Conservation (phyloP, 2,888 invertebrate species). For the Anagyrus pseudococci region DNA sequence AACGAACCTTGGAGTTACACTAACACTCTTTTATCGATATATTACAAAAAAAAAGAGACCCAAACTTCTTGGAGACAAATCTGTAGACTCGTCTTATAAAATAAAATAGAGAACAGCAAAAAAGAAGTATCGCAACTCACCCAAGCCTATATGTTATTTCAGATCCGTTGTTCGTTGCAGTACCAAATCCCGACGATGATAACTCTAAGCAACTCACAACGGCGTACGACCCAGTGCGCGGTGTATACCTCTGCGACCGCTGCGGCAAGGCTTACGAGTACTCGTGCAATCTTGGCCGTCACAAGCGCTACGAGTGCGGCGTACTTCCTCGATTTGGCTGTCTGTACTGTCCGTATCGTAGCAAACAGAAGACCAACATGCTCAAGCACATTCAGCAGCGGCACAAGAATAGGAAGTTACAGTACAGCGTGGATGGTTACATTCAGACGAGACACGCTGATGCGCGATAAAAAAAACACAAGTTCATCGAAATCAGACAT, state of each 20-base stretch:
- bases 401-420: slow-evolving; percentile 41
- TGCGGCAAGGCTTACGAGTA: slow-evolving; percentile 9
- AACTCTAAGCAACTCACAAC: slow-evolving; percentile 1
- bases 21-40: no score
- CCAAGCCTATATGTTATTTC: no score
- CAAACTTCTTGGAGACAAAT: no score
- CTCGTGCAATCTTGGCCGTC: background rate
- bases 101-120: no score
- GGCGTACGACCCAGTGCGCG: background rate
- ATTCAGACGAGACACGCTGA: background rate
- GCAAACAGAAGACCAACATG: slow-evolving; percentile 55
- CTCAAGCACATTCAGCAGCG: slow-evolving; percentile 53
- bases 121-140: no score
- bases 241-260: background rate
- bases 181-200: background rate
- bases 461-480: background rate
- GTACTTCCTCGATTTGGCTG: slow-evolving; percentile 56
- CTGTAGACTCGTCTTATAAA: no score
- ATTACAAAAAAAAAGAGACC: no score
- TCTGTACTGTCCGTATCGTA: slow-evolving; percentile 55
- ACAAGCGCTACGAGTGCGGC: slow-evolving; percentile 54
- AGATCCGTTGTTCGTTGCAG: background rate
- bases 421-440: background rate
- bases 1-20: no score
- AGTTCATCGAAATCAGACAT: background rate